Conservation (phyloP, 2,888 invertebrate species). For the Troides oblongomaculatus region DNA sequence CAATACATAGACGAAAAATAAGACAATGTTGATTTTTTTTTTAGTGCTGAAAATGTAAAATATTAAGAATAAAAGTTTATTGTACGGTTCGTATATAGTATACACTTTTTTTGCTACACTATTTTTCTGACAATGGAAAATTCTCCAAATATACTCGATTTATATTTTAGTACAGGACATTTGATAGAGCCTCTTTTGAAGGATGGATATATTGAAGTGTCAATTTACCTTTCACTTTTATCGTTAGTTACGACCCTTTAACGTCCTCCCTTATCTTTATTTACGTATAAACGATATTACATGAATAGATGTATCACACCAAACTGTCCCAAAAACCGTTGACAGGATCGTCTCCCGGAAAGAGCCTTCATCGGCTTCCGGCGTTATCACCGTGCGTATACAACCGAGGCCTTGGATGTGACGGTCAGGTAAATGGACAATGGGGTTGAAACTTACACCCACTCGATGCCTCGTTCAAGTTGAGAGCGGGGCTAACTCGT, state of each 20-base stretch:
- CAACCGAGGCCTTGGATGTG: slow-evolving; percentile 36
- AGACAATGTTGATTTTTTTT: no score
- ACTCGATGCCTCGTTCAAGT: slow-evolving; percentile 34
- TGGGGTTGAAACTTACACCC: slow-evolving; percentile 31
- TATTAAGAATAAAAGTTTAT: no score
- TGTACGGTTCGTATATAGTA: neutral
- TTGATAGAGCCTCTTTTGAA: neutral
- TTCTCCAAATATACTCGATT: neutral
- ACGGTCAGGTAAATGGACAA: slow-evolving; percentile 35
- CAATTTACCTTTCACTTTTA: neutral
- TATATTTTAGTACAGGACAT: neutral
- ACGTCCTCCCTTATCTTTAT: neutral
- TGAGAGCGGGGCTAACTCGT: slow-evolving; percentile 12
- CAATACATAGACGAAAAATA: no score
- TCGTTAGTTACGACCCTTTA: no score
- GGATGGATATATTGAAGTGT: neutral
- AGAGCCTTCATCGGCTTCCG: slow-evolving; percentile 29
- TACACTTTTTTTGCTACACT: neutral
- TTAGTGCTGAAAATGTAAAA: no score
- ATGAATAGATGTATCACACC: neutral
- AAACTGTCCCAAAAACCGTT: slow-evolving; percentile 11
- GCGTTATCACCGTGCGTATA: slow-evolving; percentile 29
- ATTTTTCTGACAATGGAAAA: neutral
- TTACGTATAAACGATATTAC: neutral
- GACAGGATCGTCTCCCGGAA: slow-evolving; percentile 29